Evolutionary conservation across 2,888 invertebrate genomes (phyloP).

Genomic region (Pristionchus mayeri): DNA sequence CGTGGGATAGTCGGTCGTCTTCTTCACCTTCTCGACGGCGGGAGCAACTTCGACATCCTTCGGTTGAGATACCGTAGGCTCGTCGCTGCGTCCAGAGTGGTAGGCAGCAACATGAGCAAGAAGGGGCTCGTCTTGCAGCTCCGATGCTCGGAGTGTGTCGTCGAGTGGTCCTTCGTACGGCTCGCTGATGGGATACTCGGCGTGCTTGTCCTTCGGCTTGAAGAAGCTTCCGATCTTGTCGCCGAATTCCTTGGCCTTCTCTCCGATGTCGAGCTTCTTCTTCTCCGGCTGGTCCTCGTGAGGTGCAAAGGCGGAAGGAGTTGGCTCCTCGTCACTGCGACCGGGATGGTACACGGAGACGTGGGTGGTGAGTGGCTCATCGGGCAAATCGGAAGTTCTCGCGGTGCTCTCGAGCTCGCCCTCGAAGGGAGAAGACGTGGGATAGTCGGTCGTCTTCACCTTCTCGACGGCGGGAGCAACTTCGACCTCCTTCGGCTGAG

Average conservation of each 20-base stretch:
- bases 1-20: not conserved
- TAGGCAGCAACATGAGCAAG: constrained; percentile 23
- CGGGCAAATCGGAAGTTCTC: not conserved
- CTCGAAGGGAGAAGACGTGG: not conserved
- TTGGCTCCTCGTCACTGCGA: not conserved
- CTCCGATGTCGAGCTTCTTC: constrained; percentile 32
- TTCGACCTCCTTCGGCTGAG: not conserved
- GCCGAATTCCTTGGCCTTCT: constrained; percentile 27
- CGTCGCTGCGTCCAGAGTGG: not conserved
- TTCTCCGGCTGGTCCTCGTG: constrained; percentile 13
- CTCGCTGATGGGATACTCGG: constrained; percentile 1
- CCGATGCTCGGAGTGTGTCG: not conserved
- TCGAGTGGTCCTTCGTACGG: constrained; percentile 17
- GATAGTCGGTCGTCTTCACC: not conserved
- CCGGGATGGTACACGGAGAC: constrained; percentile 3
- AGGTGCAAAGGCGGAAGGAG: not conserved
- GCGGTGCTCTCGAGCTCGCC: not conserved
- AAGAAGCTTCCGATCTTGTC: constrained; percentile 28
- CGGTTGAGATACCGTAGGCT: not conserved
- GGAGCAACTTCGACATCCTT: not conserved
- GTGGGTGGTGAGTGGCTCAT: not conserved
- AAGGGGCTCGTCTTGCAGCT: not conserved
- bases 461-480: not conserved
- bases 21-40: not conserved
- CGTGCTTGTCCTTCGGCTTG: constrained; percentile 11